Percentiles rank a stretch among this genome's conserved stretches.
phyloP scores from a whole-genome alignment of 2,888 invertebrate species.

The Macroteleia sp. region DNA sequence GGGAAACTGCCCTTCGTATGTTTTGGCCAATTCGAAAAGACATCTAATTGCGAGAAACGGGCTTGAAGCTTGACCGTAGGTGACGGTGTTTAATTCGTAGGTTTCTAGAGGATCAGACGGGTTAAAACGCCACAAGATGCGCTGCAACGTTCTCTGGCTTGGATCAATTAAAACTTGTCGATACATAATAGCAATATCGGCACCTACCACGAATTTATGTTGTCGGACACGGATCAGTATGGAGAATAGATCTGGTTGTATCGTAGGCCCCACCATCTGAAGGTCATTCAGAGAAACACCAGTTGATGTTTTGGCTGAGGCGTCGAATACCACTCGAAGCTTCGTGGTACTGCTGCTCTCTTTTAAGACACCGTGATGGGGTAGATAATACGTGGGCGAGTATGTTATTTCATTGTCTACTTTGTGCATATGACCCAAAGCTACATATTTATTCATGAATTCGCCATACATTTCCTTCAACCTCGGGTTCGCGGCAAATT shows the following conservation, averaged over 20 bases:
- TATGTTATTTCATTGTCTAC: not conserved
- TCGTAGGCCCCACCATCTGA: not conserved
- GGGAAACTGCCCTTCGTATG: not conserved
- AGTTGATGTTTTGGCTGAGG: not conserved
- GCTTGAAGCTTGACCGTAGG: not conserved
- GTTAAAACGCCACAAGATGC: not conserved
- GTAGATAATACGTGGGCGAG: not conserved
- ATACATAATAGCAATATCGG: not conserved
- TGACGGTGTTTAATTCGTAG: not conserved
- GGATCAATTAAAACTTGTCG: not conserved
- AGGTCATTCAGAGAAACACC: conserved; percentile 2
- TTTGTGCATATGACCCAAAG: not conserved
- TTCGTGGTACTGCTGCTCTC: conserved; percentile 12
- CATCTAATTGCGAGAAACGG: not conserved
- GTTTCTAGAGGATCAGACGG: not conserved
- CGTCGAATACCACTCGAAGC: conserved; percentile 15
- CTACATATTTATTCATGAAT: not conserved
- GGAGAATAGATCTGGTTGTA: not conserved
- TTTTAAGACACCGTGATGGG: conserved; percentile 9
- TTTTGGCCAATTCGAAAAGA: not conserved
- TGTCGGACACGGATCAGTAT: not conserved
- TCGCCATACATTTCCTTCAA: not conserved
- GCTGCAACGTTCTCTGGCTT: not conserved
- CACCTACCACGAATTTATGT: not conserved
- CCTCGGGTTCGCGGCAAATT: not conserved